Evolutionary conservation across 2,113 vertebrate species (phyloP), one percentile per base, ranked within the genome.

Genomic region (Engystomops pustulosus): DNA sequence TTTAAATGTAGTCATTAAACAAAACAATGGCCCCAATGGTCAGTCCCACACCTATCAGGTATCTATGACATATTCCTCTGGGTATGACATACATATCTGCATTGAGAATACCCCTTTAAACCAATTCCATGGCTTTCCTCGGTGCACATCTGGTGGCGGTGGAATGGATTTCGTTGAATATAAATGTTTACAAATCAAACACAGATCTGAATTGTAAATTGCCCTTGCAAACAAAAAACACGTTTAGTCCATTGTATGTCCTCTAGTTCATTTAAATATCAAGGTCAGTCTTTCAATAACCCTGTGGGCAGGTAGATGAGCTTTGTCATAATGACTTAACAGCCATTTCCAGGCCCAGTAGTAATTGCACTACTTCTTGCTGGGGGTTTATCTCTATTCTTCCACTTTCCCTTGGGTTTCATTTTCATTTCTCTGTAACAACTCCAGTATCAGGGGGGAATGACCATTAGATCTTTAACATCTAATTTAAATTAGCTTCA

Each of bases 261-360:
- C n/a, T 7, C 23, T 20, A 45, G n/a, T 20, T 44, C 69, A 15
- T 7, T 27, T 44, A 45, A 27, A 72, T 45, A 47, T 45, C 20
- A 70, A 32, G 20, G 34, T 44, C n/a, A 11, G 34, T 23, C 12
- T 70, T 25, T 70, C 68, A 38, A 23, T 70, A 44, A 23, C 18
- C 20, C 36, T 0, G 18, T 70, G 20, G 36, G 32, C 36, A 7
- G 0, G 15, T 20, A 41, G n/a, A 12, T 23, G 36, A 20, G 68
- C 44, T 44, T 44, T 70, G 68, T 70, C 34, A 70, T 23, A 44
- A 70, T 70, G 68, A 70, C 68, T 70, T 70, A 41, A 36, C 36
- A 11, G 10, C 25, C 68, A 70, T 44, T 70, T 70, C n/a, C 5
- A 70, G 36, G 68, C 68, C 41, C 18, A 23, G 36, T 44, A 44